Evolutionary conservation across 2,113 vertebrate genomes (phyloP).

Genomic region (Zosterops pallidus): DNA sequence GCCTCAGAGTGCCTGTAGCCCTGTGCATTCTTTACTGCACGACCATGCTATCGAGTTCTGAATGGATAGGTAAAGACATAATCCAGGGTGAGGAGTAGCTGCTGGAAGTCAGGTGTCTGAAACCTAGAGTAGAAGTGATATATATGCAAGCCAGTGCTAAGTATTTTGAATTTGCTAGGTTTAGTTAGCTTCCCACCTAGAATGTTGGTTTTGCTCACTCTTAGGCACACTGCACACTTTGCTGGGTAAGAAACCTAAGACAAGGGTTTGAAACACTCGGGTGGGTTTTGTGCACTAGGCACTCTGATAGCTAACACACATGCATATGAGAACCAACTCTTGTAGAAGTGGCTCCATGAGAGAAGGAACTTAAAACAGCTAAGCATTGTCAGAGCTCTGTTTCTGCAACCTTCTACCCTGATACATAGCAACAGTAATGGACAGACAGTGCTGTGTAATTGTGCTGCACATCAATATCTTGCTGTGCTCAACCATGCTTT

Average conservation of each 20-base stretch:
- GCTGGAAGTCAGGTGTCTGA: background rate
- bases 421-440: background rate
- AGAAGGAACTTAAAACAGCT: background rate
- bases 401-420: background rate
- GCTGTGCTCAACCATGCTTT: background rate
- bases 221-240: background rate
- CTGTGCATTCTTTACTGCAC: rapidly evolving
- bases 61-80: background rate
- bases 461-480: background rate
- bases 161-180: background rate
- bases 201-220: background rate
- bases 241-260: background rate
- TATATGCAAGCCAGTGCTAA: background rate
- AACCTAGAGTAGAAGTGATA: background rate
- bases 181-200: background rate
- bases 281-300: background rate
- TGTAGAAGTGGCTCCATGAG: background rate
- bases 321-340: background rate
- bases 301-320: background rate
- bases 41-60: background rate
- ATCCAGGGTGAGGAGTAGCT: background rate
- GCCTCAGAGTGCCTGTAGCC: background rate
- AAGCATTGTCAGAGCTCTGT: rapidly evolving
- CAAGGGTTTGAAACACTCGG: background rate
- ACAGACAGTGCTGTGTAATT: background rate